Base-by-base conservation (phyloP, 2,888 invertebrate species). In the Empis stercorea region DNA sequence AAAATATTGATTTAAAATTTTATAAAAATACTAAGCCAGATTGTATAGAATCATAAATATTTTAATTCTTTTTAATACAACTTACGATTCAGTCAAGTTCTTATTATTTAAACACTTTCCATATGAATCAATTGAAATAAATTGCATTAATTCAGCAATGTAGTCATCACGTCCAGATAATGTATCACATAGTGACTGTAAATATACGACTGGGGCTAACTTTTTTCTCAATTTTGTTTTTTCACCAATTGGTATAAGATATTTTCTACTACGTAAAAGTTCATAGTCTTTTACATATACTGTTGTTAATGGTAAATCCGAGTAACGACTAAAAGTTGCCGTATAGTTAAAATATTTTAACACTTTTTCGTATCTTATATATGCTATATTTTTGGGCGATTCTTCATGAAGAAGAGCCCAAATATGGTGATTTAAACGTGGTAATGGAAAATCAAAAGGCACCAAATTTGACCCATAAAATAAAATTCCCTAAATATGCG, bases 371-470 rank as follows among this genome's bases (percentile, higher is more conserved):
- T 81, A 76, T 52, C 80, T 72, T 34, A 88, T 71, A 41, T 79
- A 75, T 32, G 80, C 81, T 39, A 80, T 76, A 68, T 91, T 91
- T 63, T 86, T 81, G 0, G 89, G 89, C 0, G 89, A 89, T 71
- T 91, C 91, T 67, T 91, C 91, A 60, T 91, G 89, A 46, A 82
- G 73, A 42, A 91, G 61, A 0, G 78, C 87, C 91, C 91, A 91
- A 43, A 79, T 66, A 23, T 76, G 65, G 30, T 73, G n/a, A n/a
- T n/a, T n/a, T n/a, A n/a, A n/a, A n/a, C n/a, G n/a, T n/a, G n/a
- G n/a, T n/a, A n/a, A n/a, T 1, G 89, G 88, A 52, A 88, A 69
- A 58, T 84, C 77, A 9, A 73, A 60, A 39, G 75, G 66, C 44
- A 79, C 70, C 40, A 87, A 72, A 57, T 75, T 71, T 49, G 84